Evolutionary conservation across 2,797 vertebrate genomes (phyloP), one percentile per base, ranked within the genome.

Genomic region (Halcyon chelicuti): DNA sequence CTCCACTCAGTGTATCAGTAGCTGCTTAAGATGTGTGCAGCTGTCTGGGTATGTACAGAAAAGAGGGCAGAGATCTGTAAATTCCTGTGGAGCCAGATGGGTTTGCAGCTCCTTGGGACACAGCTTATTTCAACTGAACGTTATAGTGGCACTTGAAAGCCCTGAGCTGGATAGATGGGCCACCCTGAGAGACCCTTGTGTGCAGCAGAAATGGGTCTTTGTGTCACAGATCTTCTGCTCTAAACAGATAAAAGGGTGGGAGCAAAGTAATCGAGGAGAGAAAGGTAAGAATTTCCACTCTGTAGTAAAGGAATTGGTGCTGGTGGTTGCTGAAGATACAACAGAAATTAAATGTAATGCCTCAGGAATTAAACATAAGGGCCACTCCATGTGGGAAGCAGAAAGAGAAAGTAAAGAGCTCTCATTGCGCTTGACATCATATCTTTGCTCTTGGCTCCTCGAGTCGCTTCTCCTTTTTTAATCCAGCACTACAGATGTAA

Each of bases 81-180:
- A 89, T 47, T 93, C 44, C 55, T 74, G 20, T n/a, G 55, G 67
- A 82, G 76, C 85, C 16, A 66, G 51, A 82, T 47, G 33, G 42
- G 26, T 84, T 96, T 94, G 82, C 71, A 82, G 74, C 28, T 95
- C 46, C 66, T 42, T 67, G 33, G 40, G 60, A 91, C 67, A 73
- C 9, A 78, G 67, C 12, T 96, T 73, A 54, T 91, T 94, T 65
- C 47, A 81, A 70, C 25, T 33, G 39, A 67, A 74, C 74, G 42
- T 57, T 92, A 71, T 31, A 35, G 2, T n/a, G 57, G 60, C 37
- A 65, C 49, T 92, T 82, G 49, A 86, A 91, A 91, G 49, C 26
- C 47, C 29, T 21, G 37, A 73, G 10, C 4, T 35, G 63, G 52
- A 65, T 29, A 60, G 61, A 39, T 16, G 33, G 44, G 37, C 31